These are phyloP conservation scores for Acrossocheilus wenchowensis DNA, from an alignment of 2,797 vertebrate genomes.

Conservation along the genomic window DNA sequence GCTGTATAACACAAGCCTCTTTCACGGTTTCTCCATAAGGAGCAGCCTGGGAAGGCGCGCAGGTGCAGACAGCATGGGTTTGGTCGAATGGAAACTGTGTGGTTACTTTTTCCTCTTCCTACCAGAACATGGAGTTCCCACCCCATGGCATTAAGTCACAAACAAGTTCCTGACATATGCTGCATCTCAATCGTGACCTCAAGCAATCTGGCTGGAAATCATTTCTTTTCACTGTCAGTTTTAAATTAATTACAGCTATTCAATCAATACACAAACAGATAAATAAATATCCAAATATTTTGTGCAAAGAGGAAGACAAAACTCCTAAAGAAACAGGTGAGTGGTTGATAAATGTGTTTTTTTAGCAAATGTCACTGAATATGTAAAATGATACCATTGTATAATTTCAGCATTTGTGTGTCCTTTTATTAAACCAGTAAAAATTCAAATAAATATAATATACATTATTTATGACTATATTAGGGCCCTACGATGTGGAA, in stretches of 20 bases:
- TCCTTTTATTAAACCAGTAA: neutral
- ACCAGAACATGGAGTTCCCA: slow-evolving; percentile 23
- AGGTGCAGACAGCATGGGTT: slow-evolving; percentile 31
- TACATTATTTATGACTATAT: too few species aligned
- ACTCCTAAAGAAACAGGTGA: neutral
- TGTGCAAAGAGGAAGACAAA: neutral
- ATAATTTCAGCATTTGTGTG: neutral
- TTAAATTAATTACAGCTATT: neutral
- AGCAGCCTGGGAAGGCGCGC: slow-evolving; percentile 19
- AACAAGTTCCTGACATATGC: slow-evolving; percentile 11
- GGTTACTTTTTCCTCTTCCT: slow-evolving; percentile 6
- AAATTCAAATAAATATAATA: too few species aligned
- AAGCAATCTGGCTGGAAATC: neutral
- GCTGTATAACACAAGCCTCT: slow-evolving; percentile 74
- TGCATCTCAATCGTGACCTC: neutral
- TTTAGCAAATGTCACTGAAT: neutral
- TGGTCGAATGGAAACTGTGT: slow-evolving; percentile 30
- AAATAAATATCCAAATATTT: neutral
- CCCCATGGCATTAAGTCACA: slow-evolving; percentile 1
- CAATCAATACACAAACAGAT: neutral
- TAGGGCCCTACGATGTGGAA: too few species aligned
- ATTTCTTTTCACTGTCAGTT: neutral
- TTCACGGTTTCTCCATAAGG: slow-evolving; percentile 64
- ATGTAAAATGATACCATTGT: neutral
- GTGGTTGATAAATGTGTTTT: neutral